Conservation (phyloP, 2,797 vertebrate genomes). For the Paratrypauchen microcephalus region DNA sequence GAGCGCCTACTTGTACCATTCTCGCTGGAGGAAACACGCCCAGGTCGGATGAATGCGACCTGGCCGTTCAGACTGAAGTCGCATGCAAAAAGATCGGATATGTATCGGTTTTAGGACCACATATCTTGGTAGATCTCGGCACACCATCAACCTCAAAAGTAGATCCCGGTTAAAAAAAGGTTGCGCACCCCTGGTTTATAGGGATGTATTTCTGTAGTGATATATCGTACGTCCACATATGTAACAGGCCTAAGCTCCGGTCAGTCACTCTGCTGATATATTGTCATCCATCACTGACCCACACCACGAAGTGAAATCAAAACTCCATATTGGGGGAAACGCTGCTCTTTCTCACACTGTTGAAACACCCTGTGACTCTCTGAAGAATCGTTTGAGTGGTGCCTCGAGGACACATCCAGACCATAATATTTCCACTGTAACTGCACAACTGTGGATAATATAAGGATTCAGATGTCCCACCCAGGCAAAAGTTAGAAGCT, state of each 20-base stretch:
- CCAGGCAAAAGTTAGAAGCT: background rate
- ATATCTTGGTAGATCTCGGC: too few species aligned
- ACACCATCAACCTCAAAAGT: too few species aligned
- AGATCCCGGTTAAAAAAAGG: too few species aligned
- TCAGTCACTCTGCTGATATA: conserved; percentile 26
- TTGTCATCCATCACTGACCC: conserved; percentile 24
- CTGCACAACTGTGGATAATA: conserved; percentile 5
- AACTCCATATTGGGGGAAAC: conserved; percentile 16
- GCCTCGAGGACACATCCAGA: conserved; percentile 4
- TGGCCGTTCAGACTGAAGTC: too few species aligned
- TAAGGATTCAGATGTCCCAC: conserved; percentile 11
- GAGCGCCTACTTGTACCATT: too few species aligned
- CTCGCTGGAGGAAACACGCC: too few species aligned
- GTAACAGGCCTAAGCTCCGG: background rate
- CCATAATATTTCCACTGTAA: conserved; percentile 6
- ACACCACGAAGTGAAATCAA: conserved; percentile 19
- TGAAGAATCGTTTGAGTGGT: conserved; percentile 8
- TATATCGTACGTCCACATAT: too few species aligned
- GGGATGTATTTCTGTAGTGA: too few species aligned
- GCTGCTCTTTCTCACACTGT: conserved; percentile 5
- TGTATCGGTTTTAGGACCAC: too few species aligned
- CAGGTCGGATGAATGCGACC: too few species aligned
- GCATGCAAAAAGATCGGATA: too few species aligned
- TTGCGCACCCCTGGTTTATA: too few species aligned
- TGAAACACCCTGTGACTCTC: conserved; percentile 11